Percentiles rank a stretch among this genome's conserved stretches.
Conservation (phyloP, 2,797 vertebrate species). For the Chromis chromis region DNA sequence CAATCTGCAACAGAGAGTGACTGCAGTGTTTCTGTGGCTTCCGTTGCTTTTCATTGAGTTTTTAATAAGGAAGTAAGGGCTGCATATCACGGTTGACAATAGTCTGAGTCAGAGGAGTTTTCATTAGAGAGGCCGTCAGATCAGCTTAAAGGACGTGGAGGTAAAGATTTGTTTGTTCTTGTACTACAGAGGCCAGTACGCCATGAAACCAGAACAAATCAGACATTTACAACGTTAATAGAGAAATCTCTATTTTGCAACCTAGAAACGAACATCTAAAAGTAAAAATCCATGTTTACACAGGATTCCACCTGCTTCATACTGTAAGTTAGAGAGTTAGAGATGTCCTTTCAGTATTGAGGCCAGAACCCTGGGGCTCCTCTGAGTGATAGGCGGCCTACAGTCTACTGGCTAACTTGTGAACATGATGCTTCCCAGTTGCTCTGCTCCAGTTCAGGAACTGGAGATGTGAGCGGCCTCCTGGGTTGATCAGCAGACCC, state of each 20-base stretch:
- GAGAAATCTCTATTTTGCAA: not conserved
- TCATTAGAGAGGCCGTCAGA: too few species aligned
- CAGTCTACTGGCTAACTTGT: constrained; percentile 13
- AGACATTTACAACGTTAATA: fast-evolving
- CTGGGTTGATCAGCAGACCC: constrained; percentile 3
- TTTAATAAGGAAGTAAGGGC: not conserved
- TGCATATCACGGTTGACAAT: constrained; percentile 1
- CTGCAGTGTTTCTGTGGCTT: not conserved
- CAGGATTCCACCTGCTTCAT: constrained; percentile 7
- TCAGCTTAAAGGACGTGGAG: not conserved
- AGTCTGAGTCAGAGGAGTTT: not conserved
- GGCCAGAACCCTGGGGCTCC: constrained; percentile 48
- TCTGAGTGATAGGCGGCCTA: constrained; percentile 14
- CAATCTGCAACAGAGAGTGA: too few species aligned
- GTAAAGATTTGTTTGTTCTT: constrained; percentile 3
- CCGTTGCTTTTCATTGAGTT: not conserved
- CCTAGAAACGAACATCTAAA: not conserved
- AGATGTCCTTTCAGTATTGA: constrained; percentile 35
- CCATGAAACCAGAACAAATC: not conserved
- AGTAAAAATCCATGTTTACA: not conserved
- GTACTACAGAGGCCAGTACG: not conserved
- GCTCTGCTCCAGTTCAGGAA: constrained; percentile 66
- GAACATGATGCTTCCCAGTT: constrained; percentile 36
- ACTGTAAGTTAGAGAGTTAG: constrained; percentile 4
- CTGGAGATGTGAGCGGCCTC: constrained; percentile 46